Percentiles rank a stretch among this genome's conserved stretches.
Conservation (phyloP, 2,797 vertebrate species). For the Setipinna tenuifilis region DNA sequence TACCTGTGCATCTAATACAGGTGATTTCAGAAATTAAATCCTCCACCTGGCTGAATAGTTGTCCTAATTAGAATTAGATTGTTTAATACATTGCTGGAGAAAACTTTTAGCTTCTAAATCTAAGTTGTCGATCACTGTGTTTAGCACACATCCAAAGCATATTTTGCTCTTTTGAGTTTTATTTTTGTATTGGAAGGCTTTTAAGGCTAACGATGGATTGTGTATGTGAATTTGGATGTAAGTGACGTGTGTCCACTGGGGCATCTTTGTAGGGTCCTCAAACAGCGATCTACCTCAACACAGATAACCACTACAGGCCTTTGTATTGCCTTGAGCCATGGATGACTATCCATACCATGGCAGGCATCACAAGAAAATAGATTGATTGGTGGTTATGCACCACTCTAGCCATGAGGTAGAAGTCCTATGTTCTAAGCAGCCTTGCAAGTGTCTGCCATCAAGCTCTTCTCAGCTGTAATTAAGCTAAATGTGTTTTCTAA, state of each 20-base stretch:
- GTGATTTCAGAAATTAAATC: no score
- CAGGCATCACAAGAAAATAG: not conserved
- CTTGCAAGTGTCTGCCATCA: not conserved
- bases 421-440: not conserved
- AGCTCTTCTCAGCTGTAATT: not conserved
- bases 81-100: no score
- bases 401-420: no score
- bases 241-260: not conserved
- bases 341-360: not conserved
- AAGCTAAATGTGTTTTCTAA: not conserved
- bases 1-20: no score
- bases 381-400: not conserved
- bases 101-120: no score
- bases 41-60: no score
- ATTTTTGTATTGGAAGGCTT: not conserved
- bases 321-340: not conserved
- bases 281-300: not conserved
- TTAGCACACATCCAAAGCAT: not conserved
- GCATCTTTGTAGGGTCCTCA: not conserved
- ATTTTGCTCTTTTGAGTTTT: not conserved
- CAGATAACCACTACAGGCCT: not conserved
- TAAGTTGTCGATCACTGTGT: no score
- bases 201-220: not conserved
- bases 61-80: no score
- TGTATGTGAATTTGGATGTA: not conserved